Conservation (phyloP, 2,797 vertebrate species). For the Sebastes hubbsi region DNA sequence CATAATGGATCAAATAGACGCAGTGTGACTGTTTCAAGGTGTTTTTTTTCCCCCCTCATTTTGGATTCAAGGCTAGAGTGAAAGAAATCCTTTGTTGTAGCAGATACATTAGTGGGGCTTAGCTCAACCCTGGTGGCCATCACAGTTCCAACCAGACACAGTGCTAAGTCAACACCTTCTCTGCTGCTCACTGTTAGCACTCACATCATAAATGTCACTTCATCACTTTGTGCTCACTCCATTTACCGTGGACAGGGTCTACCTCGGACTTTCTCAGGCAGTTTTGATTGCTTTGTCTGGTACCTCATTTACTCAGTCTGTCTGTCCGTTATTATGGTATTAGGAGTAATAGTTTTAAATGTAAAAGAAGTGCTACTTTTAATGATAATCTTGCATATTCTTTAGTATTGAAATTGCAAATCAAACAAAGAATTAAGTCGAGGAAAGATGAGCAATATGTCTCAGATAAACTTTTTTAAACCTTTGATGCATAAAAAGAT, state of each 20-base stretch:
- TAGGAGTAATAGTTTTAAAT: neutral
- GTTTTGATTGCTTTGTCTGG: constrained; percentile 42
- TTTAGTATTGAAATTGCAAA: neutral
- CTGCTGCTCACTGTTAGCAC: constrained; percentile 75
- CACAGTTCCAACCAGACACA: constrained; percentile 29
- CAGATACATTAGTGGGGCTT: constrained; percentile 55
- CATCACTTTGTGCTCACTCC: constrained; percentile 56
- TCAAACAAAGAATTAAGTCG: neutral
- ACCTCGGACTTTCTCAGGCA: constrained; percentile 25
- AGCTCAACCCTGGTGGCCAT: constrained; percentile 60
- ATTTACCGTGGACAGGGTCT: constrained; percentile 33
- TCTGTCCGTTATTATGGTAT: neutral
- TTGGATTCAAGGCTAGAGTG: constrained; percentile 27
- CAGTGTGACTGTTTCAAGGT: constrained; percentile 39
- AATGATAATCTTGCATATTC: neutral
- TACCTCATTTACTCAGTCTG: neutral
- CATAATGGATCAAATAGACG: constrained; percentile 46
- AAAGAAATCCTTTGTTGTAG: constrained; percentile 65
- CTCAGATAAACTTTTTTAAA: neutral
- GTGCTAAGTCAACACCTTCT: constrained; percentile 65
- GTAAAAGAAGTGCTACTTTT: neutral
- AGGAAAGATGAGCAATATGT: neutral
- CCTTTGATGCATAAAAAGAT: constrained; percentile 21
- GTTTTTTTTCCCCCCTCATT: constrained; percentile 11
- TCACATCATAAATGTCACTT: constrained; percentile 82